phyloP scores from a whole-genome alignment of 2,888 invertebrate species.

The Elgonia sp. region DNA sequence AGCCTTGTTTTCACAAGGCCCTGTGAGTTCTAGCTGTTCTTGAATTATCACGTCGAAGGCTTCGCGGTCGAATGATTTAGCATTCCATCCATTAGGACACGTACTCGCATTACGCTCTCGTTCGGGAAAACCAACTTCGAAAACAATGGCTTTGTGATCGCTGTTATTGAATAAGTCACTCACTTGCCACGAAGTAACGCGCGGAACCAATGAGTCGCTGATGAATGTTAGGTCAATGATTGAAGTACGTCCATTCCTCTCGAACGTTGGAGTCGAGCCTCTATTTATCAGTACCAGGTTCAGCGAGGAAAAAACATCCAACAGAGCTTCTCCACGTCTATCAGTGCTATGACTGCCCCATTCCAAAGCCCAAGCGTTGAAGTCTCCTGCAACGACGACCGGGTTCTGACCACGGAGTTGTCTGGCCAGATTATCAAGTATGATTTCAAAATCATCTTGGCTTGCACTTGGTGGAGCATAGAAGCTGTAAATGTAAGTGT shows the following conservation, averaged over 20 bases:
- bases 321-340: constrained; percentile 65
- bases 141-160: constrained; percentile 59
- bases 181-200: constrained; percentile 74
- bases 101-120: neutral
- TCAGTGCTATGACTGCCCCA: constrained; percentile 76
- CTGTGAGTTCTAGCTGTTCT: neutral
- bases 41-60: constrained; percentile 8
- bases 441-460: constrained; percentile 55
- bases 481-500: constrained; percentile 68
- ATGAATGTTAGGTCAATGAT: constrained; percentile 64
- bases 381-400: constrained; percentile 58
- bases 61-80: constrained; percentile 25
- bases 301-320: constrained; percentile 65
- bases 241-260: neutral
- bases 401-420: neutral
- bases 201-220: constrained; percentile 68
- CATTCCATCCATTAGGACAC: constrained; percentile 5
- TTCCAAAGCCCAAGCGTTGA: constrained; percentile 76
- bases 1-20: constrained; percentile 4
- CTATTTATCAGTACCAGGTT: constrained; percentile 68
- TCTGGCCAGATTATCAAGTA: neutral
- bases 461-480: constrained; percentile 68
- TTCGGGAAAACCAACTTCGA: neutral
- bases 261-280: constrained; percentile 61
- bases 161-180: constrained; percentile 58